Conservation (phyloP, 2,888 invertebrate species). For the Hermaeophaga mercurialis region DNA sequence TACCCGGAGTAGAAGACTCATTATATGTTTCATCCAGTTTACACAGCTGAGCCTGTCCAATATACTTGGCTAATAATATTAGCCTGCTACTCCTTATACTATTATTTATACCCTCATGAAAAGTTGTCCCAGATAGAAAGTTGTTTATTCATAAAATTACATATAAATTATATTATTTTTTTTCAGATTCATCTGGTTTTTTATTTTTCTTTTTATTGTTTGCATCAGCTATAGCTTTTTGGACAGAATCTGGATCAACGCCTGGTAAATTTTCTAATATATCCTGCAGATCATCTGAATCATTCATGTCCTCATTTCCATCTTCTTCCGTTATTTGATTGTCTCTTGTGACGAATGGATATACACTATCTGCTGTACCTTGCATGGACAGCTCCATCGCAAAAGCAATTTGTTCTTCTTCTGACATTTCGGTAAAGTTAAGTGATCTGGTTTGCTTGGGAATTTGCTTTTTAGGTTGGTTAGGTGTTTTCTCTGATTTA, state of each 20-base stretch:
- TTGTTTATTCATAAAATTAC: too few species aligned
- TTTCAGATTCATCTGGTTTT: slow-evolving; percentile 58
- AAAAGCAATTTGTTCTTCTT: slow-evolving; percentile 98
- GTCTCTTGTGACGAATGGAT: background rate
- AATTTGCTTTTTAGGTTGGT: slow-evolving; percentile 56
- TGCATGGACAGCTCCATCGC: slow-evolving; percentile 99
- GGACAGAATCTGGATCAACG: slow-evolving; percentile 89
- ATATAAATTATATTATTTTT: too few species aligned
- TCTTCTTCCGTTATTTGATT: slow-evolving; percentile 74
- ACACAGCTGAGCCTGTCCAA: too few species aligned
- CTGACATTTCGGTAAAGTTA: slow-evolving; percentile 91
- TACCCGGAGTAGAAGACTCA: too few species aligned
- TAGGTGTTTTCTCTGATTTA: slow-evolving; percentile 48
- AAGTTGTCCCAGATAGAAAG: too few species aligned
- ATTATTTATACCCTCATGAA: too few species aligned
- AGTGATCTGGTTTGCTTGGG: slow-evolving; percentile 75
- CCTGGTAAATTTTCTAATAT: slow-evolving; percentile 93
- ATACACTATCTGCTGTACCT: slow-evolving; percentile 55
- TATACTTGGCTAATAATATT: too few species aligned
- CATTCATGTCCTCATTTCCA: slow-evolving; percentile 93
- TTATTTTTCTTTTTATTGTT: slow-evolving; percentile 71
- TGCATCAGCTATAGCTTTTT: slow-evolving; percentile 80
- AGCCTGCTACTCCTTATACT: too few species aligned
- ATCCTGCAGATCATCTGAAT: slow-evolving; percentile 91
- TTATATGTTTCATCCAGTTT: too few species aligned